Conservation (phyloP, 30 jellyfish, hydroid and myxozoan species). For the Aurelia coerulea region DNA sequence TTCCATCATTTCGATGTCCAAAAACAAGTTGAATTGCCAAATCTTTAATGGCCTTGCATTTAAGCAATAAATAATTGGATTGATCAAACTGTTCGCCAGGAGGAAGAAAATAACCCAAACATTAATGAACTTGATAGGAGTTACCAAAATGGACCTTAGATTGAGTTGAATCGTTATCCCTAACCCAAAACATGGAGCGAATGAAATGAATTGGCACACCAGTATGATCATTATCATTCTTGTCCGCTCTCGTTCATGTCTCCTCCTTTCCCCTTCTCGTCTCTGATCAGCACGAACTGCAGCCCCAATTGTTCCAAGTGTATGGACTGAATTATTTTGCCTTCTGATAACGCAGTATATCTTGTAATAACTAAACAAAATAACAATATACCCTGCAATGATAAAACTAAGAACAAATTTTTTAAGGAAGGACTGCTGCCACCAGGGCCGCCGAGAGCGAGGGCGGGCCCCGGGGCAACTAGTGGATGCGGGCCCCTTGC, state of each 20-base stretch:
- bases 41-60: background rate
- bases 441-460: too few relatives aligned
- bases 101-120: background rate
- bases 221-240: background rate
- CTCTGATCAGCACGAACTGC: background rate
- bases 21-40: too few relatives aligned
- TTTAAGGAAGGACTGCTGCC: background rate
- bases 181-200: background rate
- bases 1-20: too few relatives aligned
- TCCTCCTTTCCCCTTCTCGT: background rate
- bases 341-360: background rate
- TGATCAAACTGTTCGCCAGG: conserved; percentile 4
- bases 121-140: background rate
- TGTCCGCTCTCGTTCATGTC: background rate
- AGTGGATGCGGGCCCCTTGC: too few relatives aligned
- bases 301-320: background rate
- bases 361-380: background rate
- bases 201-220: background rate
- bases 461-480: too few relatives aligned
- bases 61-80: background rate
- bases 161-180: too few relatives aligned
- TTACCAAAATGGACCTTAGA: background rate
- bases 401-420: background rate
- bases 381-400: background rate
- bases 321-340: background rate